Evolutionary conservation across 2,797 vertebrate species (phyloP), one percentile per base, ranked within the genome.

Genomic region (Dryobates pubescens): DNA sequence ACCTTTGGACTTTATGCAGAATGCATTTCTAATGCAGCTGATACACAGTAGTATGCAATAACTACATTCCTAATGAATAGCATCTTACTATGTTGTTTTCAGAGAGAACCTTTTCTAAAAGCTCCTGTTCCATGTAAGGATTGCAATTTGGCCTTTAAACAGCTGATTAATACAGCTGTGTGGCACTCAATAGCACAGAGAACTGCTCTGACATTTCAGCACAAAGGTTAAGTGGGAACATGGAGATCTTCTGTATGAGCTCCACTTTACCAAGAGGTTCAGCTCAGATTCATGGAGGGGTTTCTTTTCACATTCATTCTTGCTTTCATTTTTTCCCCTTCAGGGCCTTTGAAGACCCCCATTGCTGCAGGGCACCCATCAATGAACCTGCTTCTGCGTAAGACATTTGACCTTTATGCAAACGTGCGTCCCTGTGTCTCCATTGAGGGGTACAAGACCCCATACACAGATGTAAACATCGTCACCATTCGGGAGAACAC

Each of bases 401-500:
- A 98, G 96, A 99, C 99, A 30, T 99, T 99, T 88, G 99, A 99
- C 95, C 98, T 99, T 17, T 99, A 99, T 7, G 99, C 99, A 56
- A 99, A 99, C 4, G 98, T 99, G 45, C 98, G 99, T 2, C 99
- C 99, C 3, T 99, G 99, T 38, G 98, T 99, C 90, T 99, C 99
- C 41, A 99, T 99, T 3, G 98, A 99, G 92, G 99, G 99, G 61
- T 99, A 98, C 95, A 98, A 98, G 94, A 99, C 99, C 1, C 99
- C 99, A 4, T 99, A 99, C 86, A 98, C 98, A 0, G 98, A 99
- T 8, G 99, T 99, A 24, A 97, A 99, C 93, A 98, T 99, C 43
- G 99, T 99, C 95, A 99, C 99, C 80, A 99, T 99, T 78, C 98
- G 99, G 13, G 99, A 99, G 97, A 99, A 99, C 98, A 99, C 99